Evolutionary conservation across 2,888 invertebrate genomes (phyloP).

Genomic region (Pandemis heparana): DNA sequence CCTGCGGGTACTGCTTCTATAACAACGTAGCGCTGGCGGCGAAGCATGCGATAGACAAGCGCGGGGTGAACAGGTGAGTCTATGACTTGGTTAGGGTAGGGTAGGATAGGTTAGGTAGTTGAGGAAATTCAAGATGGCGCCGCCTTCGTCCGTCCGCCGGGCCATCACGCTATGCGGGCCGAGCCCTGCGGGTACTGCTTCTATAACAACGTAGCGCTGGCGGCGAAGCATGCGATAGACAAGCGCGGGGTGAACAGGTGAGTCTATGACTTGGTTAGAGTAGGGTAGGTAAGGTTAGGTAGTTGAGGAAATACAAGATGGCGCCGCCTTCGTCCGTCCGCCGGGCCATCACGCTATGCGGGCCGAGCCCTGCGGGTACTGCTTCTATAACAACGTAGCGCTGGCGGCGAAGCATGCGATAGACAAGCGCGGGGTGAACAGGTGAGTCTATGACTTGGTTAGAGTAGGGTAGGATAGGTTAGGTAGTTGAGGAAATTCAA

Average conservation of each 20-base stretch:
- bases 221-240: conserved; percentile 91
- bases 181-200: conserved; percentile 96
- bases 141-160: conserved; percentile 95
- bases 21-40: conserved; percentile 97
- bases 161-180: conserved; percentile 96
- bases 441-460: conserved; percentile 54
- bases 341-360: conserved; percentile 98
- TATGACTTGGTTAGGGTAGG: background rate
- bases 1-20: conserved; percentile 96
- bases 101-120: no score
- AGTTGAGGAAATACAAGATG: conserved; percentile 89
- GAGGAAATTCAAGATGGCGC: conserved; percentile 92
- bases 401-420: conserved; percentile 93
- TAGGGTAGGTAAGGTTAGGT: no score
- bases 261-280: conserved; percentile 5
- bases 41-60: conserved; percentile 89
- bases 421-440: conserved; percentile 78
- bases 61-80: conserved; percentile 69
- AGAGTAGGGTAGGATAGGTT: background rate
- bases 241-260: conserved; percentile 78
- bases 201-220: conserved; percentile 97
- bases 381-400: conserved; percentile 97
- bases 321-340: conserved; percentile 94
- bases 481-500: conserved; percentile 84
- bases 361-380: conserved; percentile 94